These are phyloP conservation scores for Delphinus delphis DNA, from an alignment of 2,113 vertebrate genomes.

Conservation along the genomic window DNA sequence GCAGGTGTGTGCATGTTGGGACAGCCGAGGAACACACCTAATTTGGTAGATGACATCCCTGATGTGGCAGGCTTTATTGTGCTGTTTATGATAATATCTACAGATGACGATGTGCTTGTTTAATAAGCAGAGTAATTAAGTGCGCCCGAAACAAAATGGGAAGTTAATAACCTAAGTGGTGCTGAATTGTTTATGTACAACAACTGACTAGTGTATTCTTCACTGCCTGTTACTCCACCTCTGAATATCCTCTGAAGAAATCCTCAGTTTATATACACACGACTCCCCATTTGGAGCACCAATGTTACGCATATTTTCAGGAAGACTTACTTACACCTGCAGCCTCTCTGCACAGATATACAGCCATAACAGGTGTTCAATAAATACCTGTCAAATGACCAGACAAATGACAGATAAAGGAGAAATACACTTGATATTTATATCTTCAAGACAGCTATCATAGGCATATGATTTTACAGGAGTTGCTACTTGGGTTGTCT, in stretches of 20 bases:
- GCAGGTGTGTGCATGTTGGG: not conserved
- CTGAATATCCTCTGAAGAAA: slow-evolving; percentile 49
- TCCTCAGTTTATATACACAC: not conserved
- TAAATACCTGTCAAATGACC: slow-evolving; percentile 29
- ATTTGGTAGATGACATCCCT: not conserved
- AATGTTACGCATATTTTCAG: not conserved
- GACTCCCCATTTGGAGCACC: not conserved
- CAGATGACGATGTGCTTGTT: not conserved
- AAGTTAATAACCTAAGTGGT: slow-evolving; percentile 7
- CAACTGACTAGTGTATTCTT: not conserved
- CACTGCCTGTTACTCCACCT: not conserved
- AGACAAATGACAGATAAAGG: slow-evolving; percentile 33
- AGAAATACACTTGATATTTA: slow-evolving; percentile 5
- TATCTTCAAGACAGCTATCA: not conserved
- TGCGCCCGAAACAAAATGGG: not conserved
- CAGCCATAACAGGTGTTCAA: not conserved
- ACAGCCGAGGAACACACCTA: not conserved
- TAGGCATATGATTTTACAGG: slow-evolving; percentile 17
- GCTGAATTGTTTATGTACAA: not conserved
- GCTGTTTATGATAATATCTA: slow-evolving; percentile 14
- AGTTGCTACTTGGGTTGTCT: not conserved
- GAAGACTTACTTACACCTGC: not conserved
- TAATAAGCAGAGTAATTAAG: not conserved
- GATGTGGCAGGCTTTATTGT: not conserved
- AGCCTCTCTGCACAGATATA: not conserved